These are phyloP conservation scores for Coracias cyanogaster DNA, from an alignment of 2,797 vertebrate species.

Conservation along the genomic window DNA sequence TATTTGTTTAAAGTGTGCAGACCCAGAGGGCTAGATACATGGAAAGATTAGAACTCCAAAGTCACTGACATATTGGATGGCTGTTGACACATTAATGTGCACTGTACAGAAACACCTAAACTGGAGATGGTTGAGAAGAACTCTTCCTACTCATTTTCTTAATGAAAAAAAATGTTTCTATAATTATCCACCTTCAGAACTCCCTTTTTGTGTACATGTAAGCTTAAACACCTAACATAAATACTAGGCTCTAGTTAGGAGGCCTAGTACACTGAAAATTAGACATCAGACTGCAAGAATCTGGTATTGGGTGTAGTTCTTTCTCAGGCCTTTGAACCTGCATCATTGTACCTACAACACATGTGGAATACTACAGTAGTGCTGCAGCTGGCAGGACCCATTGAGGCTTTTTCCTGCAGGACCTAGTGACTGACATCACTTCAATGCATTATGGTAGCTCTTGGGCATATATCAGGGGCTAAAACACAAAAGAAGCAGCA, in stretches of 20 bases:
- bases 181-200: neutral
- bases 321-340: neutral
- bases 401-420: neutral
- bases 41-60: neutral
- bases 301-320: neutral
- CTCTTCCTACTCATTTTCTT: neutral
- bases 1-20: neutral
- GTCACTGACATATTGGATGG: neutral
- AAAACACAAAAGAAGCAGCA: neutral
- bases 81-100: neutral
- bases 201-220: neutral
- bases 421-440: neutral
- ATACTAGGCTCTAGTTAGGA: neutral
- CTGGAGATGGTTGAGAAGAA: neutral
- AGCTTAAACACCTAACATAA: neutral
- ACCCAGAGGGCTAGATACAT: neutral
- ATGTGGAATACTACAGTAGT: neutral
- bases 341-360: neutral
- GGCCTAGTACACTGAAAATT: neutral
- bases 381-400: neutral
- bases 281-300: neutral
- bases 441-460: neutral
- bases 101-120: neutral
- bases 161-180: neutral
- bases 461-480: neutral